Conservation (phyloP, 2,797 vertebrate species). For the Lycodopsis pacificus region DNA sequence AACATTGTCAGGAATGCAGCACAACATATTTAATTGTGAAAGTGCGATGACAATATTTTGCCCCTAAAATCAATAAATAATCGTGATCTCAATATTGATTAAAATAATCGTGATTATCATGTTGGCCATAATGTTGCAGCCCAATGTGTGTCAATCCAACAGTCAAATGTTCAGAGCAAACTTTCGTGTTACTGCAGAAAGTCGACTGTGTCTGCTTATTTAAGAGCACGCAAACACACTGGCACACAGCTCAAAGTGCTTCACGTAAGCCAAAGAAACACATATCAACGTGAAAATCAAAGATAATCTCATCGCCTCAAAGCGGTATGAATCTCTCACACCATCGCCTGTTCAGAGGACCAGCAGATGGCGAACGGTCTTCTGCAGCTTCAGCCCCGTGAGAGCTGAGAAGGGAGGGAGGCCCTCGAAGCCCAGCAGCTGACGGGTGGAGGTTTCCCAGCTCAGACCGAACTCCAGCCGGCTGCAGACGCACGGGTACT, state of each 20-base stretch:
- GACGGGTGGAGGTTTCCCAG: constrained; percentile 87
- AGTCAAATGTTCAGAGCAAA: not conserved
- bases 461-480: constrained; percentile 87
- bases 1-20: not conserved
- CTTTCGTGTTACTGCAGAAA: not conserved
- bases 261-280: constrained; percentile 1
- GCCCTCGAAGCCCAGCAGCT: constrained; percentile 80
- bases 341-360: constrained; percentile 15
- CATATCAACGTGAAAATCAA: not conserved
- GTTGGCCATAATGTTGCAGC: not conserved
- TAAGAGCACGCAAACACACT: not conserved
- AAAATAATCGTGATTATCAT: not conserved
- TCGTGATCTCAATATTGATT: not conserved
- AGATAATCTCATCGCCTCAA: not conserved
- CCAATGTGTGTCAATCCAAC: not conserved
- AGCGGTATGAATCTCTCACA: not conserved
- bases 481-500: constrained; percentile 86
- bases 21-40: too few species aligned
- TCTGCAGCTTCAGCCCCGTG: constrained; percentile 48
- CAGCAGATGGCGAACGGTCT: not conserved
- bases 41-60: not conserved
- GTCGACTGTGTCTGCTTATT: not conserved
- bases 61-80: not conserved
- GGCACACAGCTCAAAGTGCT: not conserved
- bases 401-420: constrained; percentile 65